Percentiles rank a stretch among this genome's conserved stretches.
Conservation (phyloP, 2,797 vertebrate genomes). For the Lepilemur septentrionalis region DNA sequence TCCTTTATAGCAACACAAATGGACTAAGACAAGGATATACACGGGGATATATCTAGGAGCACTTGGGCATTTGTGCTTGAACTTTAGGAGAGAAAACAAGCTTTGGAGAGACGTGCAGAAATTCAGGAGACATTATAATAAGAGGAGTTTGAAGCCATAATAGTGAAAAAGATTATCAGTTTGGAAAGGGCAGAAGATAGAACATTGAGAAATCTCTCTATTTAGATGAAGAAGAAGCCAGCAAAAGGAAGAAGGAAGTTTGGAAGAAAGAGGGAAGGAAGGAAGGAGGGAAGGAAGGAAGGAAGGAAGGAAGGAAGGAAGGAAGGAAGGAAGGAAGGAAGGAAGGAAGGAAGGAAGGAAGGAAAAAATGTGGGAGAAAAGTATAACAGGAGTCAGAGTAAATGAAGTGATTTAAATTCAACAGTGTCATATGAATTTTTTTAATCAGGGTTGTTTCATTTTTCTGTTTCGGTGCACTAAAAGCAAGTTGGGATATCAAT, state of each 20-base stretch:
- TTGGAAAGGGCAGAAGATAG: not conserved
- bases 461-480: slow-evolving; percentile 11
- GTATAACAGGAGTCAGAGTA: not conserved
- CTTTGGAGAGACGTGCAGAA: not conserved
- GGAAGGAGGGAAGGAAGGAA: not conserved
- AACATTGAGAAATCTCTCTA: not conserved
- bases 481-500: not conserved
- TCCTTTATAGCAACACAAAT: not conserved
- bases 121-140: not conserved
- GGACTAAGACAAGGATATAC: not conserved
- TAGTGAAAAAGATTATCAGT: not conserved
- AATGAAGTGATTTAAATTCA: not conserved
- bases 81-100: not conserved
- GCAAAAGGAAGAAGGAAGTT: not conserved
- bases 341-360: not conserved
- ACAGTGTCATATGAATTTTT: not conserved
- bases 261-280: not conserved
- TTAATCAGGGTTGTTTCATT: not conserved
- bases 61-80: not conserved
- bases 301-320: not conserved
- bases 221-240: not conserved
- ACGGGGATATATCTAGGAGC: not conserved
- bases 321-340: not conserved
- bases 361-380: not conserved
- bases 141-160: not conserved